Evolutionary conservation across 2,888 invertebrate species (phyloP), one percentile per base, ranked within the genome.

Genomic region (Erebia palarica): DNA sequence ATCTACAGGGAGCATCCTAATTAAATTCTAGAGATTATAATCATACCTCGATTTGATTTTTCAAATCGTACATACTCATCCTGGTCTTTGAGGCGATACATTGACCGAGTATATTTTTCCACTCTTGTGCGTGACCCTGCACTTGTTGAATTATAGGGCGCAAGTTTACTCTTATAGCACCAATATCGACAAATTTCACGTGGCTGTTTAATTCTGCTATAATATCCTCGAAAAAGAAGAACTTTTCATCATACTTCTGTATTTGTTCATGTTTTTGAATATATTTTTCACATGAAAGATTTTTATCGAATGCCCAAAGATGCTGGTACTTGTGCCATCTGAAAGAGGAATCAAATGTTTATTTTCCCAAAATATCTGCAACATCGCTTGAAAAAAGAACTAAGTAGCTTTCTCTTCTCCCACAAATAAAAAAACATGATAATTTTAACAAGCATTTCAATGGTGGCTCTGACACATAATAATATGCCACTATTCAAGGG

Each of bases 171-270:
- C 96, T 93, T 70, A 97, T 94, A 18, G 95, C 95, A n/a, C 94
- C 94, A 44, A 97, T 91, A 76, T 96, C 95, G 0, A 95, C 93
- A 78, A 93, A 95, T 61, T 94, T 90, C 8, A 94, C 89, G 81
- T 95, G 95, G 1, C 81, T 83, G 11, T 94, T 86, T 65, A 97
- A 87, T 75, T 96, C 96, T 4, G 95, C 92, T 18, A 97, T 95
- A 9, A 97, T 95, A 76, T 96, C 95, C 78, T 96, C 95, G 86
- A 97, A 98, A 85, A 96, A 97, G 85, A 96, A 95, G 80, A 98
- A 96, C 84, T 96, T 97, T 79, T 97, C 96, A 80, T 98, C 97
- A 85, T 96, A 97, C 74, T 95, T 94, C 55, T 83, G 82, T 36
- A 94, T 91, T 74, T 92, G 90, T 1, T 92, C 90, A 78, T 86